phyloP scores from a whole-genome alignment of 30 jellyfish, hydroid and myxozoan species.

The Aurelia sp. region DNA sequence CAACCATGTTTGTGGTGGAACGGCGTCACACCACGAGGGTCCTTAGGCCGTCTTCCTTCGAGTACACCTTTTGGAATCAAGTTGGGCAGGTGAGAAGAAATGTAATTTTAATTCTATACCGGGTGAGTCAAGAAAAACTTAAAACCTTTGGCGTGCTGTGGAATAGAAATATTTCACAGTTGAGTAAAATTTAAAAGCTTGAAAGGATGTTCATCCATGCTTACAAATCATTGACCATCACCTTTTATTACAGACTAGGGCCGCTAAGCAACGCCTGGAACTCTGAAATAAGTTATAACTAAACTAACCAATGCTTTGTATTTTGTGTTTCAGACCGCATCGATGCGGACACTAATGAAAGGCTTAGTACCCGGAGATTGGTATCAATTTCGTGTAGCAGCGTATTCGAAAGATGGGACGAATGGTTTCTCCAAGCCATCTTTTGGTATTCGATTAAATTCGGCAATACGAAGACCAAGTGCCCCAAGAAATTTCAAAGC shows the following conservation, averaged over 20 bases:
- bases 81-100: conserved; percentile 18
- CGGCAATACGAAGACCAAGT: conserved; percentile 52
- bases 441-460: conserved; percentile 10
- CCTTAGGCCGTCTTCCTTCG: conserved; percentile 10
- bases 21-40: neutral
- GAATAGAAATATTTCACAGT: too few species aligned
- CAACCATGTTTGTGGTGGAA: conserved; percentile 5
- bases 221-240: too few species aligned
- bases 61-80: conserved; percentile 13
- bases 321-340: conserved; percentile 47
- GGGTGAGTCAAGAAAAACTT: too few species aligned
- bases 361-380: conserved; percentile 60
- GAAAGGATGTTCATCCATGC: too few species aligned
- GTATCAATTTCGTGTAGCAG: conserved; percentile 69
- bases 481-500: conserved; percentile 64
- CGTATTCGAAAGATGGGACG: conserved; percentile 52
- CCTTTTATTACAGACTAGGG: too few species aligned
- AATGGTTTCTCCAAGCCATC: conserved; percentile 60
- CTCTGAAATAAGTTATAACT: too few species aligned
- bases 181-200: too few species aligned
- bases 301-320: too few species aligned
- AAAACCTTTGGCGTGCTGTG: too few species aligned
- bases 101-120: too few species aligned
- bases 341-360: conserved; percentile 15
- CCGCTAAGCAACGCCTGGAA: too few species aligned